These are phyloP conservation scores for Tipula lateralis DNA, from an alignment of 2,888 invertebrate genomes.

Conservation along the genomic window DNA sequence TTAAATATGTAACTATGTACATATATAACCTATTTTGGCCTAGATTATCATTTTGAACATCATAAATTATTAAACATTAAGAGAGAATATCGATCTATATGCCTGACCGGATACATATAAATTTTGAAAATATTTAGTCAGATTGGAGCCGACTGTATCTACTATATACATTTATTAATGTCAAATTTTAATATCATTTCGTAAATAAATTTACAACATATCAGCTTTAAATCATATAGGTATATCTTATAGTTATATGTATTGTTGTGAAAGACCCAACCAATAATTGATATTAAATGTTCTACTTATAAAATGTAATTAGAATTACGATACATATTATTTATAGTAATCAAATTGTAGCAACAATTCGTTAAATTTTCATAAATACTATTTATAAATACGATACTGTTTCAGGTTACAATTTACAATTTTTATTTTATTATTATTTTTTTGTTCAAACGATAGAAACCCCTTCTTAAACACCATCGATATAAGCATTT, in stretches of 20 bases:
- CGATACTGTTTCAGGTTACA: background rate
- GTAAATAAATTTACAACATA: background rate
- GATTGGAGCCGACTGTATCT: background rate
- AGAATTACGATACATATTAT: too few relatives aligned
- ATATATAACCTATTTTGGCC: background rate
- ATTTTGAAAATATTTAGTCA: background rate
- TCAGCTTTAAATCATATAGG: background rate
- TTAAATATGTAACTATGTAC: background rate
- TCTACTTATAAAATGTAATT: background rate
- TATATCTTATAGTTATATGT: background rate
- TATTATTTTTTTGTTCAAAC: background rate
- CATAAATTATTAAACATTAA: background rate
- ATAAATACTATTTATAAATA: background rate
- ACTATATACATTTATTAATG: background rate
- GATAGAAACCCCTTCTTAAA: conserved; percentile 19
- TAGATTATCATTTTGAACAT: background rate
- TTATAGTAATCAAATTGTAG: background rate
- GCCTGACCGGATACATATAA: background rate
- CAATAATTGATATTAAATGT: background rate
- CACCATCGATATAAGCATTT: background rate
- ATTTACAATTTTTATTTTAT: background rate
- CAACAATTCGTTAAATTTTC: background rate
- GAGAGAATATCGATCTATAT: background rate
- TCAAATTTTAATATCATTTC: background rate
- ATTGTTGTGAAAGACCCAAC: background rate